phyloP scores from a whole-genome alignment of 2,888 invertebrate species.

The Caenorhabditis imperialis region DNA sequence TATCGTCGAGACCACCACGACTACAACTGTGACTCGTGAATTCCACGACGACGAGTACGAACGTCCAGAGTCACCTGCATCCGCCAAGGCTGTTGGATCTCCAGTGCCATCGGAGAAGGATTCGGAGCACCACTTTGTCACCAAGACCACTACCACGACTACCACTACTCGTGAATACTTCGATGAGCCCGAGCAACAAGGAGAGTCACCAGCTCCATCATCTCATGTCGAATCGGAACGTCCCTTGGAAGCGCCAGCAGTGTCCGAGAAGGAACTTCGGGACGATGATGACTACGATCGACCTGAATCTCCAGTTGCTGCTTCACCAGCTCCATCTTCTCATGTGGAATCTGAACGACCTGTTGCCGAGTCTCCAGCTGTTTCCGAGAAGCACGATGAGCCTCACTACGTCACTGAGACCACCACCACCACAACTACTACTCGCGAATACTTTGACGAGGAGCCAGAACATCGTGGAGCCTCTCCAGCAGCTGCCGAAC shows the following conservation, averaged over 20 bases:
- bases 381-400: neutral
- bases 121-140: slow-evolving; percentile 5
- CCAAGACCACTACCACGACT: slow-evolving; percentile 10
- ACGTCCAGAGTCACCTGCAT: no score
- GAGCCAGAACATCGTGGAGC: neutral
- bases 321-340: slow-evolving; percentile 3
- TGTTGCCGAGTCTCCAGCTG: slow-evolving; percentile 3
- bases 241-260: neutral
- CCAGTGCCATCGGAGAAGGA: slow-evolving; percentile 4
- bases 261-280: neutral
- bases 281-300: neutral
- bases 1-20: slow-evolving; percentile 14
- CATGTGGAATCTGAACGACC: slow-evolving; percentile 4
- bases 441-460: slow-evolving; percentile 1
- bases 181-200: slow-evolving; percentile 12
- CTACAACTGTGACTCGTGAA: neutral
- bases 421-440: slow-evolving; percentile 9
- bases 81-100: slow-evolving; percentile 16
- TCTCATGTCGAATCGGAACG: slow-evolving; percentile 10
- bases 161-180: neutral
- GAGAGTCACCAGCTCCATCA: slow-evolving; percentile 14
- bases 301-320: neutral
- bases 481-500: neutral
- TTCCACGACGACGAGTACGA: slow-evolving; percentile 3
- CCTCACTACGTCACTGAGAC: slow-evolving; percentile 2